Percentiles rank a stretch among this genome's conserved stretches.
Conservation (phyloP, 2,888 invertebrate genomes). For the Hemistola chrysoprasaria region DNA sequence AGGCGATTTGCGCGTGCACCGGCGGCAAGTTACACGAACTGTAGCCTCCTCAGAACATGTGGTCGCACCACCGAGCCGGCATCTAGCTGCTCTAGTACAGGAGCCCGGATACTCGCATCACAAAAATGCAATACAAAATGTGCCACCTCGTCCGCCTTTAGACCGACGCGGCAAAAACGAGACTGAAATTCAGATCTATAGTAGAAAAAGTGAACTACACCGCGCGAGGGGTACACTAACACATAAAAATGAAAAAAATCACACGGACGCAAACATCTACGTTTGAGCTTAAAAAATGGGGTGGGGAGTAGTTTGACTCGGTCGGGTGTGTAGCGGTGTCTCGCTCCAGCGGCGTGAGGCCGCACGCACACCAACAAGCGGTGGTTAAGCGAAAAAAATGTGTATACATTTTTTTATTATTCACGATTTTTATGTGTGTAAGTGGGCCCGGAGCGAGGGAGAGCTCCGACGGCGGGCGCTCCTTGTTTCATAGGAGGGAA, state of each 20-base stretch:
- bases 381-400: conserved; percentile 82
- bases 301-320: conserved; percentile 61
- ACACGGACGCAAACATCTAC: conserved; percentile 74
- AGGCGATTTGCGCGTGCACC: conserved; percentile 67
- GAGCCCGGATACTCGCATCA: conserved; percentile 58
- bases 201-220: conserved; percentile 83
- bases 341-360: conserved; percentile 69
- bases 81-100: conserved; percentile 41
- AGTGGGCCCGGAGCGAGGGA: conserved; percentile 74
- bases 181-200: conserved; percentile 83
- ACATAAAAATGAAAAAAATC: conserved; percentile 82
- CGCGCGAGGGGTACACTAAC: conserved; percentile 81
- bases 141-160: conserved; percentile 77
- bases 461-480: conserved; percentile 48
- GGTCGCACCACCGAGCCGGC: conserved; percentile 65
- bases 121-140: conserved; percentile 75
- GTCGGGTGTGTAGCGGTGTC: conserved; percentile 53
- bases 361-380: conserved; percentile 66
- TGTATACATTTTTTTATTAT: conserved; percentile 83
- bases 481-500: conserved; percentile 39
- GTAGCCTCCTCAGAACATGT: conserved; percentile 61
- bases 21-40: conserved; percentile 46
- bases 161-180: conserved; percentile 82
- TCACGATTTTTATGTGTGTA: conserved; percentile 82
- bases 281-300: conserved; percentile 79